Conservation (phyloP, 2,113 vertebrate species). For the Caracal caracal region DNA sequence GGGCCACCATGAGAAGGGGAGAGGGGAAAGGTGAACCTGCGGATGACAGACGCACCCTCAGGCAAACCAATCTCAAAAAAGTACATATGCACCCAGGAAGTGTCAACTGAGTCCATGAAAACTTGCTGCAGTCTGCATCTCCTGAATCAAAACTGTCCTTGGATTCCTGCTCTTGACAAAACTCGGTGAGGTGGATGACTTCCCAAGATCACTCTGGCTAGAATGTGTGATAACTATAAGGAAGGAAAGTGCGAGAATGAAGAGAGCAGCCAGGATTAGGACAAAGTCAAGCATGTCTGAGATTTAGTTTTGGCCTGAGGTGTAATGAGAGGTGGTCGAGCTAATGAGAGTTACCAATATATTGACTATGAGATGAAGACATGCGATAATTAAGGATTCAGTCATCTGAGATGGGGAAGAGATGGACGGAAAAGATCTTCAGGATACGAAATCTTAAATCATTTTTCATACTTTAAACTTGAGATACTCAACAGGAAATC, state of each 20-base stretch:
- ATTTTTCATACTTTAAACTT: background rate
- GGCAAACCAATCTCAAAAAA: background rate
- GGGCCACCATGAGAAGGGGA: background rate
- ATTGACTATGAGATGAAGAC: background rate
- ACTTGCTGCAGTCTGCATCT: background rate
- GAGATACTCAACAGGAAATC: background rate
- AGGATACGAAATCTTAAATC: background rate
- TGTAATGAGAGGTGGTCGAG: background rate
- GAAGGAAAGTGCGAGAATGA: background rate
- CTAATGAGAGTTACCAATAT: background rate
- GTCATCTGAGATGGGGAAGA: background rate
- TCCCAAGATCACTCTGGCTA: background rate
- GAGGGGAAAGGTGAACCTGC: background rate
- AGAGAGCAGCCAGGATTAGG: background rate
- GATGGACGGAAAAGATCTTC: background rate
- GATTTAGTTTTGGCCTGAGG: background rate
- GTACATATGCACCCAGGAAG: background rate
- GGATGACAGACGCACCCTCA: background rate
- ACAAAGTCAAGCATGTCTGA: background rate
- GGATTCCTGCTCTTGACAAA: background rate
- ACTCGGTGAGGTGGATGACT: background rate
- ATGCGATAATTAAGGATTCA: background rate
- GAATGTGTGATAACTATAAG: background rate
- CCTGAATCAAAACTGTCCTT: background rate
- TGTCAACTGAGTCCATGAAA: background rate